Base-by-base conservation (phyloP, 2,113 vertebrate genomes). In the Phalacrocorax aristotelis region DNA sequence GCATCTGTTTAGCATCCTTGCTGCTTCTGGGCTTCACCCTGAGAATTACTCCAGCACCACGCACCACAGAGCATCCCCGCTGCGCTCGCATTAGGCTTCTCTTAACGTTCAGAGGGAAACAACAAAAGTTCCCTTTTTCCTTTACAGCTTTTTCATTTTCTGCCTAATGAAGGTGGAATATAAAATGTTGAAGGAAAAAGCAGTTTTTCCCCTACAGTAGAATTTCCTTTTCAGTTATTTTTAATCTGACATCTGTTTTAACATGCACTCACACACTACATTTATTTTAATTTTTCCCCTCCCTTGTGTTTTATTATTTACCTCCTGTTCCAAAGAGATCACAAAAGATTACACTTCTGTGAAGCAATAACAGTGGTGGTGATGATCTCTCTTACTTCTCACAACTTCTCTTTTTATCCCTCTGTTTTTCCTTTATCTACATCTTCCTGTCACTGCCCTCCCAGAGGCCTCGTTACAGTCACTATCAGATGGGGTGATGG, bases 271-370 rank as follows among this genome's bases (percentile, higher is more conserved):
- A 55, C 74, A 85, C 17, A 21, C 75, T 55, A 29, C 91, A 95
- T 85, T 90, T 96, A 96, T 94, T 96, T 95, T 91, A 94, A 90
- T 84, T 94, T 90, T 87, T 60, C 38, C 77, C 84, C 84, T 96
- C 93, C 95, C 94, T 49, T 97, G 93, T 97, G 95, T 96, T 97
- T 97, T 85, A 97, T 97, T 97, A 97, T 97, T 97, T 97, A 97
- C 96, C 87, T 97, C 91, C 71, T 74, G 68, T 83, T 96, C 87
- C 93, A 90, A 94, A 88, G 78, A 91, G 93, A 95, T 97, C 89
- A 97, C 93, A 96, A 96, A 97, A 95, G 94, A 95, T 97, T 96
- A 91, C 82, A 83, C 75, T 96, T 91, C 89, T 91, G 58, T 93
- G 87, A 85, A 94, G 87, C 84, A 77, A 0, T 90, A 96, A 91